phyloP scores from a whole-genome alignment of 1,140 invertebrate genomes.

The Sarcophaga peregrina region DNA sequence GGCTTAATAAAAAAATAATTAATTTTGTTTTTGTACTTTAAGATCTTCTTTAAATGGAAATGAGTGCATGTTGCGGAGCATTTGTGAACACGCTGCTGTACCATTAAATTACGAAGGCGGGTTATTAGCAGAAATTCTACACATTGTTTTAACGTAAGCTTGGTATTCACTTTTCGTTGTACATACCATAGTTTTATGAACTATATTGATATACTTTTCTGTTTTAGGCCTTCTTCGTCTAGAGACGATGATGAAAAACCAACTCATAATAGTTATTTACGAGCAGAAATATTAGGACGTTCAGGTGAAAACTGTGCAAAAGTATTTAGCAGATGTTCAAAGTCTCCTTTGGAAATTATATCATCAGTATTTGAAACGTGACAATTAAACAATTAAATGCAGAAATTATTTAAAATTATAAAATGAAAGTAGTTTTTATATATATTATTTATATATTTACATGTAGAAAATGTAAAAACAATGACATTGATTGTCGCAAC shows the following conservation, averaged over 20 bases:
- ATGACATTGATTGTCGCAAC: no score
- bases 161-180: no score
- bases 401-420: no score
- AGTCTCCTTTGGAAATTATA: constrained; percentile 24
- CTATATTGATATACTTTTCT: background rate
- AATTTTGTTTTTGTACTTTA: constrained; percentile 48
- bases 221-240: background rate
- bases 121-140: constrained; percentile 75
- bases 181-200: no score
- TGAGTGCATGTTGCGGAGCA: constrained; percentile 76
- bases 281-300: background rate
- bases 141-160: constrained; percentile 76
- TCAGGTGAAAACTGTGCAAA: background rate
- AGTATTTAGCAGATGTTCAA: background rate
- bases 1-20: background rate
- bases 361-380: background rate
- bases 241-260: background rate
- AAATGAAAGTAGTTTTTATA: no score
- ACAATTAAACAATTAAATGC: background rate
- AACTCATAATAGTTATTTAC: background rate
- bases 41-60: constrained; percentile 74
- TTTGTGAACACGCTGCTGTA: constrained; percentile 78
- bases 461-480: no score
- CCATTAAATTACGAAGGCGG: constrained; percentile 75
- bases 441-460: no score